Evolutionary conservation across 2,113 vertebrate species (phyloP).

Genomic region (Mormyrus lacerda): DNA sequence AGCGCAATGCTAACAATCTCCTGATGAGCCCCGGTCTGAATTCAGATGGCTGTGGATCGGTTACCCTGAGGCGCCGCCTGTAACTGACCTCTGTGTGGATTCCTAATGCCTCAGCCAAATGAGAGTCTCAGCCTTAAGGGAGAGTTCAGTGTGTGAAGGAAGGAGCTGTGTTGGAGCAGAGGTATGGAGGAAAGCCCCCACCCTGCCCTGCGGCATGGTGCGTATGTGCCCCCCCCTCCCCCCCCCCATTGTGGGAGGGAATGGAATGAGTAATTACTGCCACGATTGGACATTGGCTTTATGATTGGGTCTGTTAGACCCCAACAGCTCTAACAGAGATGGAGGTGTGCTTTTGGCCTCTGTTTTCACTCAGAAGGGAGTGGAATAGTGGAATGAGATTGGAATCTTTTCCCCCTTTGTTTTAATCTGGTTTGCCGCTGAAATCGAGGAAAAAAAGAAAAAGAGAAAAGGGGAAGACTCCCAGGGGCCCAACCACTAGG

Average conservation of each 20-base stretch:
- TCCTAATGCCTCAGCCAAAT: neutral
- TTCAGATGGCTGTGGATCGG: neutral
- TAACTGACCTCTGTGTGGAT: neutral
- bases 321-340: constrained; percentile 6
- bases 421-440: neutral
- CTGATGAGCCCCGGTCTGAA: neutral
- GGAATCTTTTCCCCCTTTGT: neutral
- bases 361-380: neutral
- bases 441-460: neutral
- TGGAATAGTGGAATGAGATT: neutral
- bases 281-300: constrained; percentile 8
- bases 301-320: constrained; percentile 27
- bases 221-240: constrained; percentile 25
- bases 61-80: neutral
- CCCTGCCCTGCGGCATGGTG: constrained; percentile 15
- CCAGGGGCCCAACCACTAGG: neutral
- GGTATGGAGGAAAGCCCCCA: neutral
- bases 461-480: neutral
- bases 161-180: neutral
- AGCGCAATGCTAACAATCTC: neutral
- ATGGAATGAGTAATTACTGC: constrained; percentile 33
- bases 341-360: neutral
- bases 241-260: constrained; percentile 31
- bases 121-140: neutral
- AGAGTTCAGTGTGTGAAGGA: neutral